These are phyloP conservation scores for Coelopa frigida DNA, from an alignment of 1,140 invertebrate genomes.

Conservation along the genomic window DNA sequence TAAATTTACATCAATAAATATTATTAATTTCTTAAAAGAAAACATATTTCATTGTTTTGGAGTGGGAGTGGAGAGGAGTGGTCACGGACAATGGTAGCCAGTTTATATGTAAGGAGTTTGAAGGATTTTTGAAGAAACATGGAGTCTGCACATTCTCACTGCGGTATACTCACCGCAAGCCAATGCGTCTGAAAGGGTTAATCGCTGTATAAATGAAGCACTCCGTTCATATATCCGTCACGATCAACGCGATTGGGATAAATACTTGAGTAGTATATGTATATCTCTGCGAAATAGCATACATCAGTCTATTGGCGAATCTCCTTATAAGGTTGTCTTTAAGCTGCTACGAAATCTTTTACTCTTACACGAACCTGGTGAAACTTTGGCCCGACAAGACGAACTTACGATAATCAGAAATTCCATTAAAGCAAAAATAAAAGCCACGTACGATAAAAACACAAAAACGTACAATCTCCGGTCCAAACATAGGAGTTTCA, in stretches of 20 bases:
- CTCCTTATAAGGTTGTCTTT: too few relatives aligned
- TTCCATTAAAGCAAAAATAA: too few relatives aligned
- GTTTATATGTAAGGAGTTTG: background rate
- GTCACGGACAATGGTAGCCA: background rate
- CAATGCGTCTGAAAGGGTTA: conserved; percentile 5
- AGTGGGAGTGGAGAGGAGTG: background rate
- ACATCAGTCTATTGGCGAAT: too few relatives aligned
- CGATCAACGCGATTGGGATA: too few relatives aligned
- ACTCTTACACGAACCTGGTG: too few relatives aligned
- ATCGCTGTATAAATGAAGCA: background rate
- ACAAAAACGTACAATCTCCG: too few relatives aligned
- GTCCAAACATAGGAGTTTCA: too few relatives aligned
- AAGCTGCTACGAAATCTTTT: too few relatives aligned
- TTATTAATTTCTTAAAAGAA: conserved; percentile 2
- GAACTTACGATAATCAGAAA: too few relatives aligned
- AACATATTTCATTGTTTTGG: conserved; percentile 8
- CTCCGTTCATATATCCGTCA: background rate
- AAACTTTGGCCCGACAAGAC: too few relatives aligned
- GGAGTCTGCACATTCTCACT: background rate
- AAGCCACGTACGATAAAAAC: too few relatives aligned
- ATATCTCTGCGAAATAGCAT: too few relatives aligned
- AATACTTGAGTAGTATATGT: background rate
- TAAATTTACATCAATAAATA: background rate
- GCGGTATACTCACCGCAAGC: conserved; percentile 4
- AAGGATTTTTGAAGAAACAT: background rate